Percentiles rank a stretch among this genome's conserved stretches.
Evolutionary conservation across 2,797 vertebrate species (phyloP).

Genomic region (Salarias fasciatus): DNA sequence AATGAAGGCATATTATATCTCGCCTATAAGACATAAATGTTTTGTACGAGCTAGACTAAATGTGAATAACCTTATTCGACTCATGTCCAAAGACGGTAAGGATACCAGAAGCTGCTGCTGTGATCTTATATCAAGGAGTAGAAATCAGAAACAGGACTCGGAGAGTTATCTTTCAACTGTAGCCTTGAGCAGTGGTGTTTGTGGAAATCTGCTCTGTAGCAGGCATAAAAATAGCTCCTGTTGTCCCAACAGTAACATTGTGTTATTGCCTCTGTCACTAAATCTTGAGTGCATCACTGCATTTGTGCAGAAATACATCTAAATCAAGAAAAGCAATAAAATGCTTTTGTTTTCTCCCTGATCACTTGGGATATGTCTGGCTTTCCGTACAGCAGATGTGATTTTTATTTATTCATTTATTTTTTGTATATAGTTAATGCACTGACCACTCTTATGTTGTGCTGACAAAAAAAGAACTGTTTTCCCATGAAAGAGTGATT

Average conservation of each 20-base stretch:
- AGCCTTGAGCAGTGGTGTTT: background rate
- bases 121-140: conserved; percentile 18
- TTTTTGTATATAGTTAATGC: background rate
- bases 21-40: too few species aligned
- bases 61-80: background rate
- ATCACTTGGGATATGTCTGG: conserved; percentile 31
- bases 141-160: background rate
- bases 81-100: conserved; percentile 7
- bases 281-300: conserved; percentile 25
- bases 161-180: background rate
- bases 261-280: conserved; percentile 38
- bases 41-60: too few species aligned
- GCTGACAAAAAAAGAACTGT: conserved; percentile 3
- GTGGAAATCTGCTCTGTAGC: conserved; percentile 4
- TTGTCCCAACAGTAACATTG: conserved; percentile 27
- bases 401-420: conserved; percentile 18
- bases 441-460: background rate
- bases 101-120: conserved; percentile 1
- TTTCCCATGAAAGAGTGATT: conserved; percentile 3
- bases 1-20: too few species aligned
- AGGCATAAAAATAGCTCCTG: conserved; percentile 4
- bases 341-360: conserved; percentile 19
- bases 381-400: conserved; percentile 10
- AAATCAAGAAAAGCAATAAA: conserved; percentile 28
- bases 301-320: conserved; percentile 25